Percentiles rank a stretch among this genome's conserved stretches.
phyloP scores from a whole-genome alignment of 2,797 vertebrate genomes.

The Hippocampus kuda region DNA sequence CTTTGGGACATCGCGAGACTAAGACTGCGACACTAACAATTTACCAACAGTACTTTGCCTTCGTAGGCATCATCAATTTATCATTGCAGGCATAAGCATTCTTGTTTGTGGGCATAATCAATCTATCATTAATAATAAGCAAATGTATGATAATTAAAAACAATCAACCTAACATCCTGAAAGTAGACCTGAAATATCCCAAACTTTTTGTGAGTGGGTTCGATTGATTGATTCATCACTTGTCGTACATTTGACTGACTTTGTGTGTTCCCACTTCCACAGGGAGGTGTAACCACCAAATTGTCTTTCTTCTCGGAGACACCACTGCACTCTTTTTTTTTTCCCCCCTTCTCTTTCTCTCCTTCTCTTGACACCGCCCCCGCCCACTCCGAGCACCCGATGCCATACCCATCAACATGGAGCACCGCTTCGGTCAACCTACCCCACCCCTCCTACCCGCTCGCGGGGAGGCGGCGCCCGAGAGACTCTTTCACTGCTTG shows the following conservation, averaged over 20 bases:
- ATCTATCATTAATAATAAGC: no score
- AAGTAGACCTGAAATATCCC: neutral
- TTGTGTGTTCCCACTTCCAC: neutral
- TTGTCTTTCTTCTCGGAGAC: neutral
- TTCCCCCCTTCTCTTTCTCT: conserved; percentile 2
- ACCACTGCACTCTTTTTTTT: neutral
- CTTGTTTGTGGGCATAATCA: no score
- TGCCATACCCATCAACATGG: neutral
- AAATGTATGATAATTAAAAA: no score
- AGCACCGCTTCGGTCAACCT: neutral
- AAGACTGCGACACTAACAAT: no score
- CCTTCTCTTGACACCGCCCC: conserved; percentile 40
- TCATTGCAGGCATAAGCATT: no score
- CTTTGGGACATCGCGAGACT: no score
- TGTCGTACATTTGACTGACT: neutral
- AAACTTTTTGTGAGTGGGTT: neutral
- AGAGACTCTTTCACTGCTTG: conserved; percentile 61
- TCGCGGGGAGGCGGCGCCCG: conserved; percentile 36
- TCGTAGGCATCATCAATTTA: no score
- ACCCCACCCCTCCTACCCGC: neutral
- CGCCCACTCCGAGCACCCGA: neutral
- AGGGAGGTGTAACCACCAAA: conserved; percentile 5
- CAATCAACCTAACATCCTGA: neutral
- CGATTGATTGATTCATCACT: neutral
- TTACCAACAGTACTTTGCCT: no score